Evolutionary conservation across 2,888 invertebrate species (phyloP).

Genomic region (Xestia xanthographa): DNA sequence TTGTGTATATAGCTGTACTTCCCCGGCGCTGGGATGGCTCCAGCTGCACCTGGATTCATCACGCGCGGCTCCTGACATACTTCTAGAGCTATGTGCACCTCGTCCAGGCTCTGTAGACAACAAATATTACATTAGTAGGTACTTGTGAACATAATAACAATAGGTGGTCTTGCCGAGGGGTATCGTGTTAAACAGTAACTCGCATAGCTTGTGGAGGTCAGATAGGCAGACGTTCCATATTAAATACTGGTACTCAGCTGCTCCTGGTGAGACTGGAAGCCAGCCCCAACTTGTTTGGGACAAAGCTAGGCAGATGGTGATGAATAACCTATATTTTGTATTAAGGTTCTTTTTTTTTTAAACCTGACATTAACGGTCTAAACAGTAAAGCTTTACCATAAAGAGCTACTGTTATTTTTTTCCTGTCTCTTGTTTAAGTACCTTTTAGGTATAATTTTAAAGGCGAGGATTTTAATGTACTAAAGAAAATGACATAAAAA

Average conservation of each 20-base stretch:
- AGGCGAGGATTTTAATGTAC: no score
- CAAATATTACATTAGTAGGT: neutral
- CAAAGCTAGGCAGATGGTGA: neutral
- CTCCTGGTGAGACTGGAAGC: neutral
- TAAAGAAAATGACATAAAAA: no score
- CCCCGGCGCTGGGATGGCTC: constrained; percentile 84
- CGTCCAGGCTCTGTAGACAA: constrained; percentile 95
- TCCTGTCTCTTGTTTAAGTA: neutral
- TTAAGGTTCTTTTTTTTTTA: no score
- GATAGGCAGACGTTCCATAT: no score
- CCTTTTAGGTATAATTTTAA: no score
- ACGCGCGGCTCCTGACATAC: constrained; percentile 96
- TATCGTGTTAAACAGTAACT: neutral
- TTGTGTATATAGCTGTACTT: constrained; percentile 89
- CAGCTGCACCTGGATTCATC: constrained; percentile 80
- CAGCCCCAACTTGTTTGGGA: neutral
- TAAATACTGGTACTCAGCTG: neutral
- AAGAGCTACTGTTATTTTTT: neutral
- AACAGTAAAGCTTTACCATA: neutral
- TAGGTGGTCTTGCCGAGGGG: neutral
- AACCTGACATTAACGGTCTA: neutral
- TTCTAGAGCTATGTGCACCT: constrained; percentile 97
- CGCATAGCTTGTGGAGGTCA: neutral
- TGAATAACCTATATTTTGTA: neutral
- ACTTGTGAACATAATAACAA: neutral